Base-by-base conservation (phyloP, 2,797 vertebrate species). In the Varecia variegata region DNA sequence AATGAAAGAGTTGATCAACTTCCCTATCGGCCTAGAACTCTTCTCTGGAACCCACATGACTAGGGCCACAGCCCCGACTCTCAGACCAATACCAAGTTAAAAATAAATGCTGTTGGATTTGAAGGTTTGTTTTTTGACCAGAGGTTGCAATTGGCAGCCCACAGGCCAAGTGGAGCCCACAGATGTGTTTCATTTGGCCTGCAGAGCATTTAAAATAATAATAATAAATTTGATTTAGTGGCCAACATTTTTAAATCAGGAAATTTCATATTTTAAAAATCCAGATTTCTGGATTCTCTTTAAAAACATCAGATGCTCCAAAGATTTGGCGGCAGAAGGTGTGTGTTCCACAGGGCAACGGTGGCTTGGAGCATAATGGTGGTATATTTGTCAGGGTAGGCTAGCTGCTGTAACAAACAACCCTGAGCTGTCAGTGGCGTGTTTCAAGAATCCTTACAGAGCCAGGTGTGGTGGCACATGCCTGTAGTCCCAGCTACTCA, bases 161-260 rank as follows among this genome's bases (percentile, higher is more conserved):
- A 43, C 56, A 35, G 88, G 56, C 86, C 27, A 50, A 52, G 67
- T 18, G 32, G 60, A 94, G 21, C 70, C 70, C 5, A 17, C 80
- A 68, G 62, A 93, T n/a, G 6, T 92, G 83, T 96, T 94, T 93
- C 21, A 0, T 82, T 96, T 97, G 95, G 67, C 94, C 25, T 60
- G 13, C 9, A 40, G 93, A 65, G 23, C 62, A 60, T 82, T 94
- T 94, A 79, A 82, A 95, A 81, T 73, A 76, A 84, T 95, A 83
- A 70, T 81, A 92, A 88, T 90, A 68, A 65, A 82, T 83, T 84
- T 45, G 47, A 92, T 68, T 90, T 35, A 32, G 74, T 67, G 70
- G 94, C 81, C 95, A 95, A 80, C 14, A 27, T 79, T 94, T 96
- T 94, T 43, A 93, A 96, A 84, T 93, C 79, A 86, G 91, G 93